phyloP scores from a whole-genome alignment of 2,888 invertebrate genomes.

The Notodonta dromedarius region DNA sequence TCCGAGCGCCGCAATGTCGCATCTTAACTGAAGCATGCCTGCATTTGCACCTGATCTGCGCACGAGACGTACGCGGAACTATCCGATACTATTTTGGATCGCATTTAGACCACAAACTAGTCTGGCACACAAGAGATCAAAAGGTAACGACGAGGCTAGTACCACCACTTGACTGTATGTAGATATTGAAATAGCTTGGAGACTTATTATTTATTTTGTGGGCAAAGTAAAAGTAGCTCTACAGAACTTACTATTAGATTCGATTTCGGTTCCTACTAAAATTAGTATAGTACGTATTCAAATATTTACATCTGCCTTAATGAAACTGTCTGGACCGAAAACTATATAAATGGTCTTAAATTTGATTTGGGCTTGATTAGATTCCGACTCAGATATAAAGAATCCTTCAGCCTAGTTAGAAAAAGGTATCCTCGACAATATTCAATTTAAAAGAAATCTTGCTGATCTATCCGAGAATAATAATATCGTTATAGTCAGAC shows the following conservation, averaged over 20 bases:
- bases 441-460: slow-evolving; percentile 5
- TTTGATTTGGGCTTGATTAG: too few species aligned
- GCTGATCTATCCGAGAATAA: slow-evolving; percentile 16
- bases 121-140: slow-evolving; percentile 74
- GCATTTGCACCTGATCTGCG: slow-evolving; percentile 74
- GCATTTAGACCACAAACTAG: slow-evolving; percentile 75
- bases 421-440: too few species aligned
- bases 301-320: too few species aligned
- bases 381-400: background rate
- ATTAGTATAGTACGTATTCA: too few species aligned
- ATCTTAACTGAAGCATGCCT: slow-evolving; percentile 49
- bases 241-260: background rate
- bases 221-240: background rate
- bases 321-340: too few species aligned
- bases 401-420: too few species aligned
- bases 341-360: too few species aligned
- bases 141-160: slow-evolving; percentile 62
- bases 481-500: slow-evolving; percentile 40
- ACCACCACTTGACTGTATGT: slow-evolving; percentile 33
- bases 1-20: slow-evolving; percentile 34
- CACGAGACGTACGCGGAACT: slow-evolving; percentile 74
- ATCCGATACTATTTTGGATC: slow-evolving; percentile 71
- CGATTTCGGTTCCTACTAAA: too few species aligned
- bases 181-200: slow-evolving; percentile 6
- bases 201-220: background rate